Evolutionary conservation across 2,113 vertebrate species (phyloP).

Genomic region (Aepyceros melampus): DNA sequence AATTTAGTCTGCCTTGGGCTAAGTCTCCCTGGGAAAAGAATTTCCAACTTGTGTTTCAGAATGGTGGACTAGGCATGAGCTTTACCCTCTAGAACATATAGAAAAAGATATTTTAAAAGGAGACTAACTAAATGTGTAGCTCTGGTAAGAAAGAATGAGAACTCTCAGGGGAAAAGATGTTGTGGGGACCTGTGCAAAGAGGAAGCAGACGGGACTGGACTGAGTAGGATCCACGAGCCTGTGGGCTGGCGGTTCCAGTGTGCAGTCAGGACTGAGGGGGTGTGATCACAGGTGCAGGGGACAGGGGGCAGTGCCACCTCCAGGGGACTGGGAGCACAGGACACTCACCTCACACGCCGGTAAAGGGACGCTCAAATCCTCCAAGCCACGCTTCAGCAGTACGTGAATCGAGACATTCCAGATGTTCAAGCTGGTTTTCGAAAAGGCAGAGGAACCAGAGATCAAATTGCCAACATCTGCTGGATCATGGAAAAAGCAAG

Average conservation of each 20-base stretch:
- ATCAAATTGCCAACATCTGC: not conserved
- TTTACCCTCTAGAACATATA: not conserved
- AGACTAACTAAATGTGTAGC: not conserved
- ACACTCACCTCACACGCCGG: rapidly evolving
- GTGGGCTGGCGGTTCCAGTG: not conserved
- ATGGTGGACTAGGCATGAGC: not conserved
- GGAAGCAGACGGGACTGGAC: not conserved
- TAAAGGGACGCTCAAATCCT: not conserved
- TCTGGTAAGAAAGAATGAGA: not conserved
- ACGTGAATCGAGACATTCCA: rapidly evolving
- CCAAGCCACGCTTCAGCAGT: not conserved
- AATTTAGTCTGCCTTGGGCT: not conserved
- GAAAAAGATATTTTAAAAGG: not conserved
- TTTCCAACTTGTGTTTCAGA: not conserved
- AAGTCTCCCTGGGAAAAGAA: not conserved
- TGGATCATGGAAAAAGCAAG: not conserved
- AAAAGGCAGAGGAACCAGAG: not conserved
- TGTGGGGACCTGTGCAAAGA: not conserved
- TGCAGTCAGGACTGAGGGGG: not conserved
- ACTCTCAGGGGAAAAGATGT: not conserved
- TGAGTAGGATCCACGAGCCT: not conserved
- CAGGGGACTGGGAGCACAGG: too few species aligned
- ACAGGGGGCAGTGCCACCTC: rapidly evolving
- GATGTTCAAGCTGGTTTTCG: not conserved
- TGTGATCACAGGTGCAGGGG: not conserved